Conservation (phyloP, 2,113 vertebrate species). For the Xenus cinereus region DNA sequence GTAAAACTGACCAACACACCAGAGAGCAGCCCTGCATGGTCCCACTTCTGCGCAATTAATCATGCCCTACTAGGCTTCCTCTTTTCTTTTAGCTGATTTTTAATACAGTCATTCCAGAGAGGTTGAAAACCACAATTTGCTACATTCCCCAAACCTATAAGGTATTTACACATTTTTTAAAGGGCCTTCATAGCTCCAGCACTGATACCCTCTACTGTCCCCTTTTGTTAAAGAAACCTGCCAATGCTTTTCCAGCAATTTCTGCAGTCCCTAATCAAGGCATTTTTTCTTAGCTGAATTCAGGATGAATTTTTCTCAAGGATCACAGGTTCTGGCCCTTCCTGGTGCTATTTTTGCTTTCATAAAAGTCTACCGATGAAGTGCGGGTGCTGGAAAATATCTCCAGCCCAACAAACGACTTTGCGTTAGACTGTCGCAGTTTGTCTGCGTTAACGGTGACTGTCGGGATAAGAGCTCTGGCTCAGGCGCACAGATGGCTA, state of each 20-base stretch:
- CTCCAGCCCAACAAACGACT: background rate
- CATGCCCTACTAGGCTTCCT: background rate
- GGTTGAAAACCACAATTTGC: background rate
- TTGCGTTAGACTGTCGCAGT: background rate
- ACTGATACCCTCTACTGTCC: background rate
- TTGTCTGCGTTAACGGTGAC: background rate
- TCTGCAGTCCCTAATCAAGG: background rate
- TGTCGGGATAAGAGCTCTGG: background rate
- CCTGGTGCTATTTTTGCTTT: background rate
- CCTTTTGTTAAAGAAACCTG: background rate
- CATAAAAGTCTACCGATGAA: slow-evolving; percentile 17
- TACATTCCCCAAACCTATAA: background rate
- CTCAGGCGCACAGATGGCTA: slow-evolving; percentile 42
- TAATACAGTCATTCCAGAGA: background rate
- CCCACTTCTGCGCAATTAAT: background rate
- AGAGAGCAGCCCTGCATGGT: background rate
- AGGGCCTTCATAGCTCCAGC: background rate
- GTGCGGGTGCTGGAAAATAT: slow-evolving; percentile 4
- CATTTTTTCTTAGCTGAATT: background rate
- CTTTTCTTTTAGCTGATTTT: background rate
- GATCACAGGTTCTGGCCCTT: background rate
- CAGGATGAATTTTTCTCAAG: background rate
- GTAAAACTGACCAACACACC: background rate
- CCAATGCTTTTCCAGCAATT: background rate
- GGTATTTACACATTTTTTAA: background rate